Base-by-base conservation (phyloP, 1,140 invertebrate genomes). In the Camponotus floridanus region DNA sequence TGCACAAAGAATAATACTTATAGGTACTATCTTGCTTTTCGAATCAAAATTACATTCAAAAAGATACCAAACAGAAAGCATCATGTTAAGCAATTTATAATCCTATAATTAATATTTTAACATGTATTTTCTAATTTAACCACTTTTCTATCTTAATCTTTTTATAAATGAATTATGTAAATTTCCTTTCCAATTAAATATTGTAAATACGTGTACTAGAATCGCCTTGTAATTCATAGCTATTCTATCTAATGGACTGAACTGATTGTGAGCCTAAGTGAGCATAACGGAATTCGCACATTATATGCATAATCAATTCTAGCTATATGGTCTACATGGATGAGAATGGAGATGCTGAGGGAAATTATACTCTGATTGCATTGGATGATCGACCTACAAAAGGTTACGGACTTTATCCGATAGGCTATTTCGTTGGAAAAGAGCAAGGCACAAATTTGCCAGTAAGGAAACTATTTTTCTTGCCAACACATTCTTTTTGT, bases 291-390 rank as follows among this genome's bases (percentile, higher is more conserved):
- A 31, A 42, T 68, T 45, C n/a, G 39, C 42, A 13, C 39, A 62
- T 62, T 64, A 76, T 45, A 65, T 45, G 68, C 45, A 39, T 55
- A 45, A 59, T 76, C 70, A 57, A 62, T 71, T 86, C 33, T 57
- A 98, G 97, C 51, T 99, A 98, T 94, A 97, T 97, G 94, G 97
- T 98, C 3, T 97, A 98, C 89, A 99, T 99, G 96, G 98, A 99
- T 93, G 97, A 98, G 88, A 98, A 98, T 91, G 98, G 98, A 0
- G 98, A 99, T 92, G 98, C 99, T 0, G 98, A 98, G 92, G 99
- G 99, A 18, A 99, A 99, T 96, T 99, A 99, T 95, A 99, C 98
- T 0, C 95, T 99, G 74, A 96, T 99, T 87, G 97, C 97, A 2
- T 93, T 94, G 96, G 88, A 96, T 96, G 92, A 93, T 92, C 61